Evolutionary conservation across 2,113 vertebrate species (phyloP), one percentile per base, ranked within the genome.

Genomic region (Ailuropoda melanoleuca): DNA sequence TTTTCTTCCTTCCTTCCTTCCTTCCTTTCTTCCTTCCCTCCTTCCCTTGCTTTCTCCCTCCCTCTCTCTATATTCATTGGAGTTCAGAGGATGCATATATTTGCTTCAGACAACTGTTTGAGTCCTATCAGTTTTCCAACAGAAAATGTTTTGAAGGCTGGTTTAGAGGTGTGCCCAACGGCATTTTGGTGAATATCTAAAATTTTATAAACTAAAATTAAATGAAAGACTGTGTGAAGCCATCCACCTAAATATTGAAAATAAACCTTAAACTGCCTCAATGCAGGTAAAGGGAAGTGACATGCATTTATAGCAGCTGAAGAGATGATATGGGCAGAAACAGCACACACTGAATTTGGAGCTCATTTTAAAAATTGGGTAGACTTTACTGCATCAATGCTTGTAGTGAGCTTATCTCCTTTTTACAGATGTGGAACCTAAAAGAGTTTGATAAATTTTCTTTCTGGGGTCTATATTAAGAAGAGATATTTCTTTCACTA

Each of bases 361-460:
- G 60, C n/a, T 94, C 37, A 64, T 94, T 95, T 97, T 26, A 75
- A 93, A 96, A 92, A 29, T 3, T 53, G 8, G 83, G 55, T 74
- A 43, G 75, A 93, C 62, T 84, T 95, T 23, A 64, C 34, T 83
- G 23, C 26, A 31, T 87, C 87, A 37, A 9, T 53, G 55, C 23
- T 94, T 95, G 4, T 13, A 23, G 70, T 23, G 50, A 90, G 68
- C 64, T 95, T 95, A 88, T 95, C 90, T 94, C 43, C 17, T 68
- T 90, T 50, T 56, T 58, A 85, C 43, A 95, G 56, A 90, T 82
- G 68, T 68, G 24, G 12, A 92, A 94, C 46, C 39, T 70, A 85
- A 88, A 95, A 93, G 24, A 95, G 94, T 85, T 39, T 89, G 80
- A 95, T 93, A 91, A 93, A 94, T 9, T 90, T 96, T 80, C 53